phyloP scores from a whole-genome alignment of 2,113 vertebrate species.

The Oxyruncus cristatus region DNA sequence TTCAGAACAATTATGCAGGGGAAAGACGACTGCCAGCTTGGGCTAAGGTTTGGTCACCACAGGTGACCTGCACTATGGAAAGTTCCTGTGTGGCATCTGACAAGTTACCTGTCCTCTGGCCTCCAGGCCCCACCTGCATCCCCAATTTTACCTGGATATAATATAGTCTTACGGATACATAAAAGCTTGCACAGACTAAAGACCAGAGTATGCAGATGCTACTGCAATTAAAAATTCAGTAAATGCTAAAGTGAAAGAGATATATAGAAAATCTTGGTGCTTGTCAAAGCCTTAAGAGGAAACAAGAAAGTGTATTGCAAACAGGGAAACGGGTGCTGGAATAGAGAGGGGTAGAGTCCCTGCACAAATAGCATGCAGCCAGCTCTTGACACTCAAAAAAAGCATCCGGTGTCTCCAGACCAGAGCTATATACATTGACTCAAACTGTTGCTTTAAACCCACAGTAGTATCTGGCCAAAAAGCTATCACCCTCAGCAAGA shows the following conservation, averaged over 20 bases:
- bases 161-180: neutral
- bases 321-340: neutral
- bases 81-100: neutral
- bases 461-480: neutral
- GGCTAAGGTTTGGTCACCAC: neutral
- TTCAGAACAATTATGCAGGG: neutral
- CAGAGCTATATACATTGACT: neutral
- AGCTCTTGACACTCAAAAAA: neutral
- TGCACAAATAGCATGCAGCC: neutral
- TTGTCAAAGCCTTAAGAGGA: neutral
- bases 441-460: neutral
- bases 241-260: neutral
- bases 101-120: neutral
- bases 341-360: neutral
- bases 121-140: neutral
- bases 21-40: neutral
- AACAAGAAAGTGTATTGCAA: neutral
- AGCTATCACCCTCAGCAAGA: neutral
- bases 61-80: neutral
- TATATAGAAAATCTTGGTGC: neutral
- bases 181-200: neutral
- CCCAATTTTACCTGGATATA: neutral
- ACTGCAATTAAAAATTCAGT: neutral
- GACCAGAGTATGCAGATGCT: neutral
- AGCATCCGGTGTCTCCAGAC: fast-evolving